Evolutionary conservation across 2,888 invertebrate genomes (phyloP), one percentile per base, ranked within the genome.

Genomic region (Thecocarcelia acutangulata): DNA sequence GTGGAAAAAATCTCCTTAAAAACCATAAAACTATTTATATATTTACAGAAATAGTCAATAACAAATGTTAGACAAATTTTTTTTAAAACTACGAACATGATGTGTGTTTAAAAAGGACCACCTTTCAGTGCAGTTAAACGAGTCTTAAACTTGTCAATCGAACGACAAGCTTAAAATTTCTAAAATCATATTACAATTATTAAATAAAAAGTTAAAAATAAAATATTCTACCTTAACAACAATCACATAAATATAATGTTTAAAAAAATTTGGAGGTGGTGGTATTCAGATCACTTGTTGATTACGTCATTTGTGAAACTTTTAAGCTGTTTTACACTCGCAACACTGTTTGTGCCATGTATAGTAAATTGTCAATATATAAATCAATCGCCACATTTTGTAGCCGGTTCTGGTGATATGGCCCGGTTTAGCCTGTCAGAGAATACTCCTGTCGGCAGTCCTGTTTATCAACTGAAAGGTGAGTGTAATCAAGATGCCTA

Each of bases 321-420:
- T 15, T 33, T 58, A 42, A 19, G 83, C 80, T 80, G 83, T 80
- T 63, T 84, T 46, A 19, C 46, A 54, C 59, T 72, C 37, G 24
- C 40, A 9, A 46, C 24, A 69, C 58, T 83, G 8, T 77, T 64
- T 59, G 52, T 79, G 73, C 74, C 69, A 48, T 59, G 48, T 59
- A 8, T 61, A 24, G 83, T 79, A 28, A 81, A 86, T 85, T 89
- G 91, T 63, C 94, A 94, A 88, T 91, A 93, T 84, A 91, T 93
- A 86, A 96, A 96, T 92, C 92, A 94, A 74, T 93, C 94, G 1
- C 96, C 96, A 0, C 94, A 94, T 87, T 96, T 96, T 88, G 91
- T 95, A 24, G 93, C 94, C 21, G 94, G 94, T 84, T 91, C 91
- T 1, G 96, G 96, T 1, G 96, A 96, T 87, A 95, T 96, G 95